Percentiles rank a stretch among this genome's conserved stretches.
These are phyloP conservation scores for Hydroisotoma schaefferi DNA, from an alignment of 2,888 invertebrate genomes.

Conservation along the genomic window DNA sequence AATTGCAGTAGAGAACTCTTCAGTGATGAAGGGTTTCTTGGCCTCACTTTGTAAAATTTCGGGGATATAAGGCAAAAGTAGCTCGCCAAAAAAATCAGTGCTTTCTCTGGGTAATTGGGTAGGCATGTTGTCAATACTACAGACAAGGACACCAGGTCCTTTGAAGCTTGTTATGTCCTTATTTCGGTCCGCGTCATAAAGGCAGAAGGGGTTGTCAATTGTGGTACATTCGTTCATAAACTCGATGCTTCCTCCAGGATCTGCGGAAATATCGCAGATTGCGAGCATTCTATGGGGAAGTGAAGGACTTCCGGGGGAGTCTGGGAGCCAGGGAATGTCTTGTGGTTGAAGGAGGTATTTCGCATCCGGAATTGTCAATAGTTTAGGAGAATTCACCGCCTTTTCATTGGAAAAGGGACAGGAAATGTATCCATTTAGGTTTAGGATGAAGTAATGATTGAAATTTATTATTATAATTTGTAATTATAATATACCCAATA, in stretches of 20 bases:
- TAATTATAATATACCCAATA: too few relatives aligned
- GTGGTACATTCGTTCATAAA: slow-evolving; percentile 99
- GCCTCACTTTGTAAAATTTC: slow-evolving; percentile 87
- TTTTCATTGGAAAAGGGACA: too few relatives aligned
- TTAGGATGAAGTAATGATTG: slow-evolving; percentile 65
- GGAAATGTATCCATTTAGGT: slow-evolving; percentile 99
- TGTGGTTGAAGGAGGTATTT: slow-evolving; percentile 86
- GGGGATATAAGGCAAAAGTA: slow-evolving; percentile 79
- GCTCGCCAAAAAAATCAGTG: slow-evolving; percentile 95
- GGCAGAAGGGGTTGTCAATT: slow-evolving; percentile 97
- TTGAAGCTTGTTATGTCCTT: slow-evolving; percentile 94
- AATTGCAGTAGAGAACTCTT: slow-evolving; percentile 69
- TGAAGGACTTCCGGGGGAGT: slow-evolving; percentile 79
- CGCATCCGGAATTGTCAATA: slow-evolving; percentile 96
- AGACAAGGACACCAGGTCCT: slow-evolving; percentile 96
- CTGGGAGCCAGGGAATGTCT: slow-evolving; percentile 88
- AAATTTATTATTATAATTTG: too few relatives aligned
- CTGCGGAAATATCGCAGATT: slow-evolving; percentile 98
- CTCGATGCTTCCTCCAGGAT: slow-evolving; percentile 97
- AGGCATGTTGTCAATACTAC: slow-evolving; percentile 99
- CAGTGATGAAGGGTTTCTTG: slow-evolving; percentile 69
- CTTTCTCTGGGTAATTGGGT: slow-evolving; percentile 96
- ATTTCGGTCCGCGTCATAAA: slow-evolving; percentile 98
- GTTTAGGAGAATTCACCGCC: slow-evolving; percentile 92
- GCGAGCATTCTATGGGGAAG: slow-evolving; percentile 86